Percentiles rank a stretch among this genome's conserved stretches.
Conservation (phyloP, 2,113 vertebrate species). For the Pangasianodon gigas region DNA sequence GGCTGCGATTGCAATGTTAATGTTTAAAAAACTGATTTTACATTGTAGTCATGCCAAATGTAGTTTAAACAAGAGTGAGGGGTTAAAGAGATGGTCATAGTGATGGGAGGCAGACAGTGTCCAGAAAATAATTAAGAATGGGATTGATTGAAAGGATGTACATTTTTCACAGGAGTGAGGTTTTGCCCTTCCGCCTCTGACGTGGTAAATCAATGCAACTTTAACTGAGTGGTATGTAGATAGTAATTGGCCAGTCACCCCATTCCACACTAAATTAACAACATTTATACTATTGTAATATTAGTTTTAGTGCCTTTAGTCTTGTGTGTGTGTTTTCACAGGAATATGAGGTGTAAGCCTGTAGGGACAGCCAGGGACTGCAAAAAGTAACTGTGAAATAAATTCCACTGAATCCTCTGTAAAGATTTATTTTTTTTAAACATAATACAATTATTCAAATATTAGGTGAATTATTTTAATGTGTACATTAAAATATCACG, state of each 20-base stretch:
- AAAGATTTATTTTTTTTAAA: background rate
- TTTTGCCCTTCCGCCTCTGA: constrained; percentile 1
- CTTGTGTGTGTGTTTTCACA: background rate
- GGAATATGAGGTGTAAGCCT: background rate
- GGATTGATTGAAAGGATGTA: background rate
- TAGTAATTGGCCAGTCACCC: background rate
- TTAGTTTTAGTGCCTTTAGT: background rate
- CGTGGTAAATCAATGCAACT: background rate
- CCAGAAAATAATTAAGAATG: background rate
- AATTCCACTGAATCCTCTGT: background rate
- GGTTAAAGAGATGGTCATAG: background rate
- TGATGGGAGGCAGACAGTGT: background rate
- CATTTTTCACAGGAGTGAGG: background rate
- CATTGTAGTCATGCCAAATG: background rate
- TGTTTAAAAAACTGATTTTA: background rate
- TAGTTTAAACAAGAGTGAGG: background rate
- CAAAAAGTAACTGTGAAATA: background rate
- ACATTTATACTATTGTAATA: background rate
- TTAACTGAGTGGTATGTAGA: background rate
- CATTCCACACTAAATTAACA: background rate
- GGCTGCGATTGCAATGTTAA: no score
- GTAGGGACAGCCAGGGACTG: background rate
- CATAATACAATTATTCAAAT: background rate
- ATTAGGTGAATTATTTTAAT: background rate
- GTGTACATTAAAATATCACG: background rate